phyloP scores from a whole-genome alignment of 2,797 vertebrate species.

The Tympanoctomys barrerae region DNA sequence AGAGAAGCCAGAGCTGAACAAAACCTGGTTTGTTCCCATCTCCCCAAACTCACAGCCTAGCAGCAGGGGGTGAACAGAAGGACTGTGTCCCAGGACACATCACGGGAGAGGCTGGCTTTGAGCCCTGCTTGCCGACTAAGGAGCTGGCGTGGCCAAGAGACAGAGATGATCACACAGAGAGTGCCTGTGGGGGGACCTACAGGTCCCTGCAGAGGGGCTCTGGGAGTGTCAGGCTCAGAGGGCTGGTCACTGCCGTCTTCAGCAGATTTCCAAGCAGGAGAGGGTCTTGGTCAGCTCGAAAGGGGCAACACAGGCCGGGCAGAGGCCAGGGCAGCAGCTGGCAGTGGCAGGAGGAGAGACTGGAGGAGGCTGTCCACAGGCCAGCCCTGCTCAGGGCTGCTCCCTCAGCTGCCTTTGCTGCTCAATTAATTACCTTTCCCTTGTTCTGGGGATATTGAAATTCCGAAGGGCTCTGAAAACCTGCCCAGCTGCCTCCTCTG shows the following conservation, averaged over 20 bases:
- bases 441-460: slow-evolving; percentile 74
- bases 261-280: not conserved
- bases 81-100: rapidly evolving
- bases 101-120: not conserved
- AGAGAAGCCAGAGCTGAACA: not conserved
- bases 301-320: not conserved
- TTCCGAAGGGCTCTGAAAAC: slow-evolving; percentile 70
- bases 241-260: not conserved
- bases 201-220: not conserved
- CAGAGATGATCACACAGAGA: too few relatives aligned
- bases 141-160: rapidly evolving
- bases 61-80: not conserved
- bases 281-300: not conserved
- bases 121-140: not conserved
- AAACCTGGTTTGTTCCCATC: too few relatives aligned
- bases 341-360: not conserved
- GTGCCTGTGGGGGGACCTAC: not conserved
- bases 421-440: slow-evolving; percentile 77
- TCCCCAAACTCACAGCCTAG: not conserved
- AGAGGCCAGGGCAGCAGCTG: not conserved
- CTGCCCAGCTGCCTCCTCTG: not conserved
- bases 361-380: not conserved
- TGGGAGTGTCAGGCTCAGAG: too few relatives aligned
- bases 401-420: not conserved
- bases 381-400: slow-evolving; percentile 14